A percentile compares a stretch with the other conserved stretches of the same genome.
Evolutionary conservation across 2,797 vertebrate species (phyloP).

Genomic region (Hapalemur alaotrensis): DNA sequence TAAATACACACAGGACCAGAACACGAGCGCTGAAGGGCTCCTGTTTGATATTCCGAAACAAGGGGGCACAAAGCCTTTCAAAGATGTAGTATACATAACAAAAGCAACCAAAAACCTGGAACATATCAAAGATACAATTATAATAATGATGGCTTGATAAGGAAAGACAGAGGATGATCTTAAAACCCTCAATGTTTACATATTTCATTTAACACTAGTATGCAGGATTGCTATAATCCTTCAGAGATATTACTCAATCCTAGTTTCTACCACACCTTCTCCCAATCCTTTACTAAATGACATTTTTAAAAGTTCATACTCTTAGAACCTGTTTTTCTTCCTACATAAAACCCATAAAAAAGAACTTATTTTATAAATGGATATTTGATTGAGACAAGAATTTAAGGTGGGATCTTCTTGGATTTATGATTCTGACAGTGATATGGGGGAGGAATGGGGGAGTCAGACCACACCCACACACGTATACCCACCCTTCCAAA

Average conservation of each 20-base stretch:
- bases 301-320: not conserved
- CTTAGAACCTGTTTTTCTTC: not conserved
- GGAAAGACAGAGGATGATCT: not conserved
- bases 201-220: not conserved
- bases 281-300: not conserved
- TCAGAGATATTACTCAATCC: not conserved
- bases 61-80: constrained; percentile 94
- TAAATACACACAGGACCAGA: constrained; percentile 95
- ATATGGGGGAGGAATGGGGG: too few relatives aligned
- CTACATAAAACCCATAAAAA: not conserved
- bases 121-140: constrained; percentile 29
- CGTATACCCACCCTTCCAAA: not conserved
- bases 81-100: constrained; percentile 97
- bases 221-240: not conserved
- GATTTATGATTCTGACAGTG: constrained; percentile 4
- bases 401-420: not conserved
- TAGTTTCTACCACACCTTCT: not conserved
- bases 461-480: not conserved
- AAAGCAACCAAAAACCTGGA: constrained; percentile 93
- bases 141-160: not conserved
- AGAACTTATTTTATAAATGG: not conserved
- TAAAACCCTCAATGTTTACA: not conserved
- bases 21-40: constrained; percentile 93
- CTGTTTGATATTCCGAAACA: constrained; percentile 91
- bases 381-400: not conserved